Evolutionary conservation across 2,113 vertebrate genomes (phyloP), one percentile per base, ranked within the genome.

Genomic region (Dipodomys merriami): DNA sequence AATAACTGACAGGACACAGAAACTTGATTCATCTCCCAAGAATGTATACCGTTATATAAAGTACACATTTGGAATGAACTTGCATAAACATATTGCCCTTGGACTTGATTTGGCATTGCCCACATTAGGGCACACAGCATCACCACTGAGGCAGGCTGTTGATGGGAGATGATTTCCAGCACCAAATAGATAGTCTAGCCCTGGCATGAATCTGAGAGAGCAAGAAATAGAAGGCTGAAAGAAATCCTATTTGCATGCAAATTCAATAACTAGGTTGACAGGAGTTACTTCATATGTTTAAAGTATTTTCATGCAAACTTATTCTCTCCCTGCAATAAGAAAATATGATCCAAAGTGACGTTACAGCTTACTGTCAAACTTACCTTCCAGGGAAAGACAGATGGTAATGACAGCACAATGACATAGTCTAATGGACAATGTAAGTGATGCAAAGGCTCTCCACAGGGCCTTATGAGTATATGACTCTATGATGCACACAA

Each of bases 201-300:
- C 57, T 69, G 15, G 29, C 27, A 77, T 35, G 67, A 72, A 78
- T 68, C n/a, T 25, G 27, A 72, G 33, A 83, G 71, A 46, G 53
- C 16, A 77, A 27, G 16, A 53, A 72, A 81, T 11, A 8, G 6
- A 65, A 57, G n/a, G 18, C 30, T 49, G 15, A 29, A 81, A 39
- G 29, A 33, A 35, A 83, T 77, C 49, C 60, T 4, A 88, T 93
- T 90, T 79, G 39, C 7, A 44, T 46, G 69, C 35, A 90, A 83
- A 86, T 79, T 78, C 15, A 86, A 82, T 76, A 88, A 67, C 71
- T 78, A 91, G 23, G 39, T 65, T 90, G 44, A 92, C 33, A 77
- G 27, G 19, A 46, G 19, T 74, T 35, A 73, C 33, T 7, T 73
- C 2, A 13, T 68, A 86, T 13, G 57, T 92, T 94, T 90, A 88